Evolutionary conservation across 2,888 invertebrate genomes (phyloP).

Genomic region (Scaptomyza cyrtandrae): DNA sequence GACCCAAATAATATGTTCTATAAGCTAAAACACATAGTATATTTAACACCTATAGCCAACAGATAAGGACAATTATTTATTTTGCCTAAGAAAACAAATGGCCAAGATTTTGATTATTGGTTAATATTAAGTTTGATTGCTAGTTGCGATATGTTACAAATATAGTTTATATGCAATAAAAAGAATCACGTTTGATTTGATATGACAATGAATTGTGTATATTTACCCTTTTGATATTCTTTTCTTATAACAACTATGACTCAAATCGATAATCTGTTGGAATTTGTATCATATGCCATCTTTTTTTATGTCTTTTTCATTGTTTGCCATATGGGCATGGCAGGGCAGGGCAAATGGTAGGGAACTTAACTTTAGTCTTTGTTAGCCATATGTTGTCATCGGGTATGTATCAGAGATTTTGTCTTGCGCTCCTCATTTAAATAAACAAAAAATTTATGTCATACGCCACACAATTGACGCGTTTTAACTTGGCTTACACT

Average conservation of each 20-base stretch:
- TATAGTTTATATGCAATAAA: conserved; percentile 3
- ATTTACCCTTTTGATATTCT: conserved; percentile 23
- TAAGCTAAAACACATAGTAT: too few species aligned
- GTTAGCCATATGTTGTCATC: conserved; percentile 57
- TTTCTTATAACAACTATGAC: conserved; percentile 46
- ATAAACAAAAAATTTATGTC: conserved; percentile 71
- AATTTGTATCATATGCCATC: conserved; percentile 13
- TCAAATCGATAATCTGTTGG: conserved; percentile 56
- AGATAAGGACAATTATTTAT: not conserved
- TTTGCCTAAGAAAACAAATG: not conserved
- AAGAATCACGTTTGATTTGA: conserved; percentile 17
- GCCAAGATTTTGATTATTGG: not conserved
- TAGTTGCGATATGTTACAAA: conserved; percentile 5
- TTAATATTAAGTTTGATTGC: not conserved
- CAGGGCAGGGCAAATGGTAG: not conserved
- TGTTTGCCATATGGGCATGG: conserved; percentile 17
- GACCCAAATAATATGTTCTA: too few species aligned
- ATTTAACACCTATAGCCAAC: not conserved
- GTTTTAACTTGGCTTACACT: conserved; percentile 43
- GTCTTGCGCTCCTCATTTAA: conserved; percentile 62
- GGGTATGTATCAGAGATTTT: conserved; percentile 9
- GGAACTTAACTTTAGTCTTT: conserved; percentile 35
- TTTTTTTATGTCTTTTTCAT: conserved; percentile 36
- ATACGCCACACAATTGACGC: conserved; percentile 56
- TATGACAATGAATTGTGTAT: conserved; percentile 27